Conservation (phyloP, 2,888 invertebrate genomes). For the Brenthis ino region DNA sequence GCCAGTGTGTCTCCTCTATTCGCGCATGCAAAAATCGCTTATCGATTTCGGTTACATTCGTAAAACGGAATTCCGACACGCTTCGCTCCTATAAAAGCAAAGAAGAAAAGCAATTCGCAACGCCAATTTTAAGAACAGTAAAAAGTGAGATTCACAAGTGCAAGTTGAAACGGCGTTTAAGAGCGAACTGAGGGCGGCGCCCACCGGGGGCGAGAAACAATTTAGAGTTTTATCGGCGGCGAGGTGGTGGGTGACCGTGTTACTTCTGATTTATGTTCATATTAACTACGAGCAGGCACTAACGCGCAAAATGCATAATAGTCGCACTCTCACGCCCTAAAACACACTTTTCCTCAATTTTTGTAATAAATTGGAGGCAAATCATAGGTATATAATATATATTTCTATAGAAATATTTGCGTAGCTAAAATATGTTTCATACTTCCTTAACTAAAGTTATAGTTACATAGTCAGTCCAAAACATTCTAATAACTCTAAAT, state of each 20-base stretch:
- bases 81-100: conserved; percentile 55
- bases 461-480: neutral
- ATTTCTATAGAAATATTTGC: neutral
- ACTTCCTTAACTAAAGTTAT: neutral
- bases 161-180: conserved; percentile 82
- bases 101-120: conserved; percentile 75
- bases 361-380: neutral
- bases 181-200: conserved; percentile 80
- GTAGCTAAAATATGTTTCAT: neutral
- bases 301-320: conserved; percentile 69
- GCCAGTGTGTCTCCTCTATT: conserved; percentile 70
- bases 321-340: conserved; percentile 16
- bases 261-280: conserved; percentile 78
- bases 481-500: conserved; percentile 5
- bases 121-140: conserved; percentile 80
- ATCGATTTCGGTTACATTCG: conserved; percentile 50
- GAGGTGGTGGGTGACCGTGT: conserved; percentile 59
- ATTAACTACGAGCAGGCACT: conserved; percentile 66
- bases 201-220: conserved; percentile 81
- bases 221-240: conserved; percentile 79
- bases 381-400: neutral
- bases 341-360: neutral
- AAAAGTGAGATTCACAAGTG: conserved; percentile 82
- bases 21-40: conserved; percentile 56
- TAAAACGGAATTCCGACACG: conserved; percentile 14